Base-by-base conservation (phyloP, 2,113 vertebrate genomes). In the Misgurnus anguillicaudatus region DNA sequence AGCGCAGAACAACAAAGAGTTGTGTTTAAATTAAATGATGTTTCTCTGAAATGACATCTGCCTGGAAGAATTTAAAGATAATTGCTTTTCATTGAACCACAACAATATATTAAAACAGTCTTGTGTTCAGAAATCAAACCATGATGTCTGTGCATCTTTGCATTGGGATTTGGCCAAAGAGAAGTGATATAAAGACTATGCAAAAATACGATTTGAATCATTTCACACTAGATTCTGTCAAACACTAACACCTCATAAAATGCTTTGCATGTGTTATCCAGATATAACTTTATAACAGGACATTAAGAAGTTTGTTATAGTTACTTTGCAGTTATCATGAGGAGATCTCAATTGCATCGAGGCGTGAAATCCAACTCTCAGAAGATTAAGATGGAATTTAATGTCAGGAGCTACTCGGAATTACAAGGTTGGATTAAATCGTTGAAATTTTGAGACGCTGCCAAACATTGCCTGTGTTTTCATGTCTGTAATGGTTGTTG, bases 111-210 rank as follows among this genome's bases (percentile, higher is more conserved):
- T 13, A 51, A 51, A 42, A 42, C 24, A 3, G 10, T 14, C 47
- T 48, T 48, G 8, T 60, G 67, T 61, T 11, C 75, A 38, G 58
- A 61, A 79, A 64, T 73, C 42, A 79, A 68, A 58, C 75, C 83
- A 51, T 89, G 80, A 83, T 87, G 87, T 89, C 88, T 80, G 79
- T 31, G 24, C 24, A 79, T 83, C 84, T 83, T 66, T 84, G 86
- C 80, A 51, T 63, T 57, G 78, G 48, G 39, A 2, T 31, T 31
- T 31, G 24, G 24, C 24, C 24, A 31, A 31, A 31, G 24, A 31
- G 24, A 31, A 31, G 24, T 31, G 16, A 51, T 51, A 13, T 51
- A 14, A 14, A 16, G 48, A 51, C 48, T 16, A 51, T 14, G 45
- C 47, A 3, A 11, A 42, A 42, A 13, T 9, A 3, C 4, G 47